Evolutionary conservation across 2,888 invertebrate species (phyloP).

Genomic region (Cepaea hortensis): DNA sequence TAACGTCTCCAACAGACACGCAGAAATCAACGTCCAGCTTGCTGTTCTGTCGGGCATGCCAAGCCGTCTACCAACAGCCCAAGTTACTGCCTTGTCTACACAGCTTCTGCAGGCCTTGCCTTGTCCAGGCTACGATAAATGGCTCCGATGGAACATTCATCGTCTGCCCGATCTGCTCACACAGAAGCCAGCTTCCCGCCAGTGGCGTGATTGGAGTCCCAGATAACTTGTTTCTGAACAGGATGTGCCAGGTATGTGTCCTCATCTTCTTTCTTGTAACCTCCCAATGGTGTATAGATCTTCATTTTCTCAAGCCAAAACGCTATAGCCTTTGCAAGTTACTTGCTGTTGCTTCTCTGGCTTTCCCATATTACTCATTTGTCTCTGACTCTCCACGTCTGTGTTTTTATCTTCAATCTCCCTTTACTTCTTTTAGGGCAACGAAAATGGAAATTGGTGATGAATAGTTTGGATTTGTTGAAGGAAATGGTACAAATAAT

Average conservation of each 20-base stretch:
- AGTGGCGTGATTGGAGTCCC: slow-evolving; percentile 49
- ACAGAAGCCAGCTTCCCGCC: slow-evolving; percentile 37
- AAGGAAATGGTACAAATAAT: no score
- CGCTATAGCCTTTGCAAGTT: no score
- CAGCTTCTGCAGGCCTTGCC: slow-evolving; percentile 50
- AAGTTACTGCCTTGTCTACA: slow-evolving; percentile 51
- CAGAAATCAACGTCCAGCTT: not conserved
- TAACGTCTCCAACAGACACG: not conserved
- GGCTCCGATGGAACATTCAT: slow-evolving; percentile 4
- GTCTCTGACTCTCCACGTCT: no score
- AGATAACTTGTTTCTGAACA: slow-evolving; percentile 50
- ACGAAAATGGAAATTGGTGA: no score
- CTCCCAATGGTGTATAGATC: not conserved
- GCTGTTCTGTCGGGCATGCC: slow-evolving; percentile 47
- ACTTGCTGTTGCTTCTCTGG: no score
- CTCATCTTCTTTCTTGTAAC: not conserved
- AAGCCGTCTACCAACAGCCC: slow-evolving; percentile 49
- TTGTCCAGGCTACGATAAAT: slow-evolving; percentile 15
- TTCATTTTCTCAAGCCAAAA: no score
- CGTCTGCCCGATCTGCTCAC: slow-evolving; percentile 50
- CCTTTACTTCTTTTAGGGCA: no score
- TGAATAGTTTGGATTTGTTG: no score
- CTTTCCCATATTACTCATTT: no score
- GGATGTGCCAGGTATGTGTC: slow-evolving; percentile 47
- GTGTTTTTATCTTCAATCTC: no score